Evolutionary conservation across 2,797 vertebrate species (phyloP), one percentile per base, ranked within the genome.

Genomic region (Pangasius sanitwongsei): DNA sequence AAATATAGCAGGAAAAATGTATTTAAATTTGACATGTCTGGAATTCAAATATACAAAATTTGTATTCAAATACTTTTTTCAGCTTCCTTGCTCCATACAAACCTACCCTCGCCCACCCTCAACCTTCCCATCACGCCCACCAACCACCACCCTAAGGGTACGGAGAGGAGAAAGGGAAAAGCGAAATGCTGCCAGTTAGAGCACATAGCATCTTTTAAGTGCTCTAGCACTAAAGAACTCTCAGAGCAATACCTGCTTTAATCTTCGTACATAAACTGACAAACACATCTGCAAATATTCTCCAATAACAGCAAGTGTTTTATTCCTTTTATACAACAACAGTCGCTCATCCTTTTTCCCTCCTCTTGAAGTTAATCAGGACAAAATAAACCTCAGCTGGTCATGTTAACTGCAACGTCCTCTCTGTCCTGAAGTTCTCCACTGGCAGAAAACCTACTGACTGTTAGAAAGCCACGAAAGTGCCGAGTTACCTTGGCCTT

Each of bases 401-500:
- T 23, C 31, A 15, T 25, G 31, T 37, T 23, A 82, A 81, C 8
- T 20, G 53, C 75, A 53, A 55, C n/a, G 13, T 34, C 13, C n/a
- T n/a, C 48, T 31, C 53, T 6, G 53, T 34, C 31, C 78, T 59
- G 31, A 34, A 37, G 78, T 37, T 57, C 16, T 57, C 31, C 44
- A 50, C 44, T 16, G 3, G 25, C 9, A 16, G 6, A 28, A 28
- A 31, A 16, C 5, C 2, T 9, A 4, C 53, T 4, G 53, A 37
- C 9, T 9, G 31, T 59, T 61, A 61, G 15, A 61, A 16, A 61
- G 20, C 13, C 31, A n/a, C 18, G n/a, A 80, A 59, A 18, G 48
- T 50, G 34, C 16, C 0, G 13, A 50, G 44, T 88, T 94, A 99
- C 98, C 97, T 99, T 99, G 90, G 98, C 98, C 92, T 99, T 99